Percentiles rank a stretch among this genome's conserved stretches.
phyloP scores from a whole-genome alignment of 2,113 vertebrate genomes.

The Rhagologus leucostigma region DNA sequence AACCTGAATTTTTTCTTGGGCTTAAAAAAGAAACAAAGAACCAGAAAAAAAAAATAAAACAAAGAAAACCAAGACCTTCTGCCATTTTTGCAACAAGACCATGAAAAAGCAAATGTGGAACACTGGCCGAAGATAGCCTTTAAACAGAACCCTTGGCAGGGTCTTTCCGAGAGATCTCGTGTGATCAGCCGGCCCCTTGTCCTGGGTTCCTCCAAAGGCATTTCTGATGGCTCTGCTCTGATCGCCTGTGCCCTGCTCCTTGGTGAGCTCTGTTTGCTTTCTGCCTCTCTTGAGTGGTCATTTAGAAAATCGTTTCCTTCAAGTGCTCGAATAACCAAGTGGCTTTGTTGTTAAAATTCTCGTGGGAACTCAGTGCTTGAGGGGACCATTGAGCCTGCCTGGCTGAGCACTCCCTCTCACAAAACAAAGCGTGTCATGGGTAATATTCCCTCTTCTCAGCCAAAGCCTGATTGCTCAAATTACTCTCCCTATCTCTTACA shows the following conservation, averaged over 20 bases:
- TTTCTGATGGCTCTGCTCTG: neutral
- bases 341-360: neutral
- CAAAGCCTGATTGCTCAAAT: neutral
- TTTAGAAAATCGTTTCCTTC: neutral
- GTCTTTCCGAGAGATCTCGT: neutral
- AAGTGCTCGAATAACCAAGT: neutral
- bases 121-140: neutral
- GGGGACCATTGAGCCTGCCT: neutral
- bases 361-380: neutral
- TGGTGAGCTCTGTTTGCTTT: neutral
- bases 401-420: neutral
- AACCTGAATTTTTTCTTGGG: neutral
- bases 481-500: neutral
- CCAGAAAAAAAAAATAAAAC: too few relatives aligned
- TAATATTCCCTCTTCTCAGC: neutral
- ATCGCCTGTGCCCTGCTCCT: neutral
- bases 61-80: neutral
- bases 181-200: neutral
- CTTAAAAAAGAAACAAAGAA: neutral
- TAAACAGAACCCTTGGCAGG: neutral
- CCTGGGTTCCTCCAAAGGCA: fast-evolving
- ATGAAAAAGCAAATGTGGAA: neutral
- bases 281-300: neutral
- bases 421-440: neutral
- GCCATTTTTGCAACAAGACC: neutral